Base-by-base conservation (phyloP, 1,140 invertebrate species). In the Macrostomum lignano region DNA sequence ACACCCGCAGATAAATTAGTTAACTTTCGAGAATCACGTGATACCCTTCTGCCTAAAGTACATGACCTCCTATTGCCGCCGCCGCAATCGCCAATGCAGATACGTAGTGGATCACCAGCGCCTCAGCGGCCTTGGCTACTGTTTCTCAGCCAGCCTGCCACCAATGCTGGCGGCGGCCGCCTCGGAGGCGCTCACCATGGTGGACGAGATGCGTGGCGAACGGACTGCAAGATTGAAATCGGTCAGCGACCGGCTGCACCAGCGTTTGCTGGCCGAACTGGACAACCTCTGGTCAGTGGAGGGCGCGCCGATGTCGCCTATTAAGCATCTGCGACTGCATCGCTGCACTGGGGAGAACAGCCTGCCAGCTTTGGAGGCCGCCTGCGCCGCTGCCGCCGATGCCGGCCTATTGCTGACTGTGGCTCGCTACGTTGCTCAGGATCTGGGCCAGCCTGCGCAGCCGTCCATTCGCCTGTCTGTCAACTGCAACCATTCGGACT, bases 91-190 rank as follows among this genome's bases (percentile, higher is more conserved):
- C n/a, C n/a, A n/a, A 6, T 72, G 76, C 6, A 71, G 76, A 31
- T 94, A 74, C 51, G 72, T 96, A 29, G 72, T 93, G 14, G 82
- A 93, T 48, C 86, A 94, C 58, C 86, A 96, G 51, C 47, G 60
- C 24, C 42, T 65, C 21, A 61, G 58, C 35, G 66, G 65, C 7
- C 49, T 63, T 61, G 73, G 74, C 2, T 94, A 94, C 51, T 93
- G 84, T 52, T 96, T 94, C 53, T 94, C 84, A 6, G 86, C 86
- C 7, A 93, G 86, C 1, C 54, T 81, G 24, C 82, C 86, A 3
- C 86, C 86, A 2, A 66, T 91, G n/a, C 11, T 33, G 3, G 32
- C 32, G 7, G 11, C n/a, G 7, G 32, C 11, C n/a, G 10, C 19
- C 3, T 11, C 10, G 13, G 32, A 17, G 9, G n/a, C 19, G 14